Percentiles rank a stretch among this genome's conserved stretches.
Evolutionary conservation across 2,888 invertebrate species (phyloP).

Genomic region (Euplexia lucipara): DNA sequence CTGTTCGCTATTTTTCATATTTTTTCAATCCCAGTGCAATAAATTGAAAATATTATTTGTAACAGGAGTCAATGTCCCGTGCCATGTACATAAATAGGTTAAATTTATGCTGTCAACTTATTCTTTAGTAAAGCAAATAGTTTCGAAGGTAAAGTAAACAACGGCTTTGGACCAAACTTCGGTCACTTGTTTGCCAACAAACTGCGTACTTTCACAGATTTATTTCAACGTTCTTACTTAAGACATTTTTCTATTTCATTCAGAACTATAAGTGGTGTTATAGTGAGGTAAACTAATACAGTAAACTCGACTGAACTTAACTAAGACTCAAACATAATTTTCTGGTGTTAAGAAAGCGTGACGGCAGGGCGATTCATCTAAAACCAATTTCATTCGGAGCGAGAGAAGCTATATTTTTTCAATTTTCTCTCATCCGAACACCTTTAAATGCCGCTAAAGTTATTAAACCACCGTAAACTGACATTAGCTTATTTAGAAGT

Average conservation of each 20-base stretch:
- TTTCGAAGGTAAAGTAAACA: slow-evolving; percentile 49
- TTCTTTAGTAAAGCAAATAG: slow-evolving; percentile 45
- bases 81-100: slow-evolving; percentile 2
- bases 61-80: slow-evolving; percentile 12
- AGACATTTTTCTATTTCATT: slow-evolving; percentile 33
- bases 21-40: not conserved
- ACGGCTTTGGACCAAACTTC: slow-evolving; percentile 43
- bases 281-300: slow-evolving; percentile 30
- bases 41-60: slow-evolving; percentile 5
- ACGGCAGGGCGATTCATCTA: slow-evolving; percentile 22
- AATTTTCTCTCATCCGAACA: slow-evolving; percentile 26
- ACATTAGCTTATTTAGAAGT: slow-evolving; percentile 61
- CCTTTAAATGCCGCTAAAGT: slow-evolving; percentile 29
- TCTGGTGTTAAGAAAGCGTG: slow-evolving; percentile 33
- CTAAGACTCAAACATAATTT: slow-evolving; percentile 31
- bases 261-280: slow-evolving; percentile 23
- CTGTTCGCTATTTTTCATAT: not conserved
- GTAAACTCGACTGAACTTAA: slow-evolving; percentile 33
- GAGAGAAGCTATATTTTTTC: slow-evolving; percentile 34
- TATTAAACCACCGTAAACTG: slow-evolving; percentile 49
- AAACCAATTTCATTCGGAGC: slow-evolving; percentile 37
- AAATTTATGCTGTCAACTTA: slow-evolving; percentile 33
- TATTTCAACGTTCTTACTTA: slow-evolving; percentile 46
- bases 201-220: slow-evolving; percentile 38
- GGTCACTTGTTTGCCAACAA: slow-evolving; percentile 50